Evolutionary conservation across 2,113 vertebrate species (phyloP).

Genomic region (Vombatus ursinus): DNA sequence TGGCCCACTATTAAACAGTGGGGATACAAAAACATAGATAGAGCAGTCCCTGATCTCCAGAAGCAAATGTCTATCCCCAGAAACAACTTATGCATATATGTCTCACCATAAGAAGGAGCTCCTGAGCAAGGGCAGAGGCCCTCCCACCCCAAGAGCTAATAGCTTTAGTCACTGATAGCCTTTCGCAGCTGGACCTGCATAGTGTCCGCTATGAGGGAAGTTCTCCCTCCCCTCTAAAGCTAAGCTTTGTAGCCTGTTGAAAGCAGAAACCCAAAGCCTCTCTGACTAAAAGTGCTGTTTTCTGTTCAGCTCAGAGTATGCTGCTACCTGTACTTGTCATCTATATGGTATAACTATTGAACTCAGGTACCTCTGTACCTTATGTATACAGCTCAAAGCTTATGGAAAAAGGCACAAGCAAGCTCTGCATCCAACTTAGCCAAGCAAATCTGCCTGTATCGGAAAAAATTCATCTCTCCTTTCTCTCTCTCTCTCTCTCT

Average conservation of each 20-base stretch:
- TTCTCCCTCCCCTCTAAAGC: no score
- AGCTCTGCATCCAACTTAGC: neutral
- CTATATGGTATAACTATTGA: neutral
- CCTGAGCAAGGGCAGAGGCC: no score
- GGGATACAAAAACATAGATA: neutral
- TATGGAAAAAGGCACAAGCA: neutral
- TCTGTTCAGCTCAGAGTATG: neutral
- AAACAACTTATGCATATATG: neutral
- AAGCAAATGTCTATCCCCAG: neutral
- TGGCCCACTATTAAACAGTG: neutral
- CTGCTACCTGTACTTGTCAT: neutral
- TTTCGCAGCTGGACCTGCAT: no score
- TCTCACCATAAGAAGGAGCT: neutral
- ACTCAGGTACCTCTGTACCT: neutral
- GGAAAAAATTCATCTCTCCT: no score
- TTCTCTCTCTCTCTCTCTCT: no score
- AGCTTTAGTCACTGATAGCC: no score
- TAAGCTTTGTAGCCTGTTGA: neutral
- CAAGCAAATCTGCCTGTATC: no score
- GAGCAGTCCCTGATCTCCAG: no score
- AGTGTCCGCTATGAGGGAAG: no score
- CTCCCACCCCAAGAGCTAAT: no score
- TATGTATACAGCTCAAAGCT: neutral
- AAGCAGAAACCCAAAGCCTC: neutral
- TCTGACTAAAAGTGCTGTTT: neutral